phyloP scores from a whole-genome alignment of 2,113 vertebrate genomes.

The Vanacampus margaritifer region DNA sequence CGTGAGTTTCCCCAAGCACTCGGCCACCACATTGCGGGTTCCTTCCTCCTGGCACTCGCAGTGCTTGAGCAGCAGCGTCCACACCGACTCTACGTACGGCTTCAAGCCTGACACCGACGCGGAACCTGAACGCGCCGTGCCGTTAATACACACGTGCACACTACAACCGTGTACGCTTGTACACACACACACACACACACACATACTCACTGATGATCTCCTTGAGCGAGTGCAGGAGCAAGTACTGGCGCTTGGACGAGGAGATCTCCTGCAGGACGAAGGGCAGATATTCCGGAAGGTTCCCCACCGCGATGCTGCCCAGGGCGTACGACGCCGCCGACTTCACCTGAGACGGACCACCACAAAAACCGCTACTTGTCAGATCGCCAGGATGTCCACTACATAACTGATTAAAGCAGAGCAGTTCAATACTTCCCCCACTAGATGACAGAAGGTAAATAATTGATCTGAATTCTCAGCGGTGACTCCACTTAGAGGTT shows the following conservation, averaged over 20 bases:
- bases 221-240: constrained; percentile 96
- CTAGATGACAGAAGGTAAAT: no score
- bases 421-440: no score
- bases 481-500: no score
- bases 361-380: neutral
- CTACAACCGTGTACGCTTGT: accelerated
- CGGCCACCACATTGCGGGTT: constrained; percentile 95
- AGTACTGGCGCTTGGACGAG: constrained; percentile 94
- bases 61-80: constrained; percentile 93
- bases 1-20: constrained; percentile 95
- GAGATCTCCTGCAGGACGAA: constrained; percentile 98
- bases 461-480: no score
- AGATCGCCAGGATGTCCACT: neutral
- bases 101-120: constrained; percentile 90
- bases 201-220: constrained; percentile 85
- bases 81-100: constrained; percentile 95
- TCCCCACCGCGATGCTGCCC: constrained; percentile 96
- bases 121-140: constrained; percentile 67
- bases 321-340: constrained; percentile 94
- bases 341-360: constrained; percentile 72
- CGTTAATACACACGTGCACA: constrained; percentile 5
- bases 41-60: constrained; percentile 98
- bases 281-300: constrained; percentile 96
- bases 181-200: no score
- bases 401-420: neutral